Conservation (phyloP, 2,888 invertebrate genomes). For the Entomobrya multifasciata region DNA sequence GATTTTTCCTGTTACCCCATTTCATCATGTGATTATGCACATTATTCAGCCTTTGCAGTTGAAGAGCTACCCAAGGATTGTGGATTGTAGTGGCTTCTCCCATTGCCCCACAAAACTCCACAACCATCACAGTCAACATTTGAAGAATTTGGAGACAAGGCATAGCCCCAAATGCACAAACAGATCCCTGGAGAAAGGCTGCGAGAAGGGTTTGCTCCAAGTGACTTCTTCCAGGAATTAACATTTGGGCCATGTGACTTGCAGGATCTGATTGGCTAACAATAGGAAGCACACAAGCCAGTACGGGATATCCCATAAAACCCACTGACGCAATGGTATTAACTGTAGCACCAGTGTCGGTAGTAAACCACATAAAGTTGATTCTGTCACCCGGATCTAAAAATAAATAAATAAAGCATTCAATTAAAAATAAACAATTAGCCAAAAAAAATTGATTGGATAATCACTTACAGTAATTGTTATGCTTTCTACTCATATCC, state of each 20-base stretch:
- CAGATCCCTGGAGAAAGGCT: constrained; percentile 13
- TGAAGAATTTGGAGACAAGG: constrained; percentile 49
- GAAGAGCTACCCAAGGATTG: constrained; percentile 49
- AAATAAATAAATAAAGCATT: neutral
- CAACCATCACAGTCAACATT: constrained; percentile 20
- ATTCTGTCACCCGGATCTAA: constrained; percentile 44
- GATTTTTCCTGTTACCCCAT: constrained; percentile 10
- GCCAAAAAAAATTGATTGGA: neutral
- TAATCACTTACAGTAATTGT: constrained; percentile 39
- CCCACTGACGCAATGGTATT: constrained; percentile 42
- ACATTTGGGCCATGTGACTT: neutral
- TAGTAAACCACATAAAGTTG: neutral
- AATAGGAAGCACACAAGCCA: neutral
- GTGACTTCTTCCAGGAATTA: neutral
- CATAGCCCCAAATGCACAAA: constrained; percentile 41
- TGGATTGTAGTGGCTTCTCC: constrained; percentile 43
- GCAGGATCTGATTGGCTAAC: constrained; percentile 29
- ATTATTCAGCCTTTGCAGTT: constrained; percentile 14
- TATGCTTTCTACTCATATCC: constrained; percentile 16
- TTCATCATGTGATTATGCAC: constrained; percentile 38
- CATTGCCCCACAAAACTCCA: constrained; percentile 54
- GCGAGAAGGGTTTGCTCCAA: constrained; percentile 5
- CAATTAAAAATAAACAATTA: neutral
- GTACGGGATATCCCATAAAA: constrained; percentile 31
- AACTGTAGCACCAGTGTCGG: constrained; percentile 36